Base-by-base conservation (phyloP, 2,888 invertebrate genomes). In the Exephanes ischioxanthus region DNA sequence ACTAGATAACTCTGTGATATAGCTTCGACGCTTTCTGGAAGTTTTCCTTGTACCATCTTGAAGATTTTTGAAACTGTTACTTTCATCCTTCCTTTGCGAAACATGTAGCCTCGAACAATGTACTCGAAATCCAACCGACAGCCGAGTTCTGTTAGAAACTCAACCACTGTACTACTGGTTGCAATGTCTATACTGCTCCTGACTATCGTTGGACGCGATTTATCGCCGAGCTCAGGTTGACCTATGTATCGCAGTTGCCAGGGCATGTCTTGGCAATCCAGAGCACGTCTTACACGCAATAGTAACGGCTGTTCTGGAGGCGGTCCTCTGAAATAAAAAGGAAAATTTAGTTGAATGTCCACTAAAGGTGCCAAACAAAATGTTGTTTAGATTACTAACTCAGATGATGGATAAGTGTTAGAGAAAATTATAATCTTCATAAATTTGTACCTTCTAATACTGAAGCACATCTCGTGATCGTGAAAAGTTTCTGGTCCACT, bases 31-130 rank as follows among this genome's bases (percentile, higher is more conserved):
- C 95, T 95, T 88, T 97, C 97, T 51, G 95, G 95, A 37, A 96
- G 95, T 92, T 97, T 97, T 53, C 96, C 96, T 78, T 97, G 97
- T 61, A 95, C 96, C 94, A 97, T 96, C 95, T 98, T 98, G 91
- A 97, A 98, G 82, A 99, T 97, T 94, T 99, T 99, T 0, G 98
- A 98, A 0, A 99, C 99, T 0, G 98, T 98, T 26, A 99, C 97
- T 94, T 99, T 99, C 98, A 99, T 98, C 84, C 99, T 95, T 0
- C 99, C 99, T 94, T 99, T 99, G 82, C 98, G 96, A 92, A 99
- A 99, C 97, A 99, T 98, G 92, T 97, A 98, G 19, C 97, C 99
- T 94, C 98, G 97, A 0, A 98, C 97, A 89, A 98, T 97, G 92
- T 98, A 99, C 94, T 99, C 99, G 95, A 98, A 99, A 92, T 99